Base-by-base conservation (phyloP, 2,113 vertebrate species). In the Vanacampus margaritifer region DNA sequence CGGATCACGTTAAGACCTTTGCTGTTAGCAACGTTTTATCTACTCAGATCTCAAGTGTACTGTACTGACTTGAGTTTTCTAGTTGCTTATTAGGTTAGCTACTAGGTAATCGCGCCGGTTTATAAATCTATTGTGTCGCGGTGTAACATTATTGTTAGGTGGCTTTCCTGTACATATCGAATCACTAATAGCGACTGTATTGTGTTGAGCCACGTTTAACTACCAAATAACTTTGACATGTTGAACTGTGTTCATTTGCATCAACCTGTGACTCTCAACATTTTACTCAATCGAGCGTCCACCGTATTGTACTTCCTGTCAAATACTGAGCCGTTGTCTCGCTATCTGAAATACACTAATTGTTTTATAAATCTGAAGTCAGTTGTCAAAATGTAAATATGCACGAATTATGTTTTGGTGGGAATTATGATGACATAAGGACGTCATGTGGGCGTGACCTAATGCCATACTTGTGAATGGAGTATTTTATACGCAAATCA, bases 231-330 rank as follows among this genome's bases (percentile, higher is more conserved):
- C 9, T 62, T 41, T 17, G 59, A 60, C 58, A 23, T n/a, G 58
- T n/a, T 60, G 4, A 11, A 6, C 2, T 16, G 26, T 32, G 14
- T 7, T 46, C 17, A 11, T 62, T 69, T 23, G 56, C 62, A 68
- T 69, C 71, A 71, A 74, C 60, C 74, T 82, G 73, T 60, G 51
- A 45, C 64, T 64, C 48, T 41, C 46, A 69, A 53, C 72, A 61
- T 39, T 41, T 75, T 83, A 76, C 71, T 62, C 12, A 56, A 79
- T 73, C 78, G 64, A 63, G 75, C n/a, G 43, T 65, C 43, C 5
- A 53, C 50, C 32, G 35, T n/a, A 37, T 45, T 50, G 32, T 12
- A 74, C 73, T 83, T 88, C 81, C 79, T 89, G 86, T 73, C 60
- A 88, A 65, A 88, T 73, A 79, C 19, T 82, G 74, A 13, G 6